Conservation (phyloP, 2,113 vertebrate species). For the Talpa occidentalis region DNA sequence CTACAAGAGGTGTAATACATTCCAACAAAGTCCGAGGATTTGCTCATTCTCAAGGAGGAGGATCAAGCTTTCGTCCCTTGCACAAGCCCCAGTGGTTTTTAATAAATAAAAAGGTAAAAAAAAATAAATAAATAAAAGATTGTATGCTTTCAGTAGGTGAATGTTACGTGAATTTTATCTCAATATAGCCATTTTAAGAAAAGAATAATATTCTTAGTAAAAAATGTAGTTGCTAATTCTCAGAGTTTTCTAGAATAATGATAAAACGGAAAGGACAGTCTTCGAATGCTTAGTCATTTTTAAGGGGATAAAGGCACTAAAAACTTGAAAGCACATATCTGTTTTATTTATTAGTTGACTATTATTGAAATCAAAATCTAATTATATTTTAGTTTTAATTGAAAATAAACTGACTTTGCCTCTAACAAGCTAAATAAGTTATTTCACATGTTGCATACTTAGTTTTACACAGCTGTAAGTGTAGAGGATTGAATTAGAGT, state of each 20-base stretch:
- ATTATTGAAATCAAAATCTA: neutral
- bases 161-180: constrained; percentile 1
- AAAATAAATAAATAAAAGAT: neutral
- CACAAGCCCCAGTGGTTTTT: constrained; percentile 97
- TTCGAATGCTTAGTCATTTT: neutral
- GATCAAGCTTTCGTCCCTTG: constrained; percentile 93
- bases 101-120: constrained; percentile 93
- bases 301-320: neutral
- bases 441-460: neutral
- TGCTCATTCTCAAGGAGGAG: constrained; percentile 87
- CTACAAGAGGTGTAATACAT: constrained; percentile 95
- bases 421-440: neutral
- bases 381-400: constrained; percentile 10
- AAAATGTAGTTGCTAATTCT: neutral
- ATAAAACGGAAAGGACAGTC: neutral
- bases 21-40: constrained; percentile 90
- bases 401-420: constrained; percentile 19
- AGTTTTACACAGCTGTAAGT: neutral
- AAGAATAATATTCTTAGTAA: constrained; percentile 15
- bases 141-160: neutral
- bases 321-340: constrained; percentile 15
- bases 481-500: neutral
- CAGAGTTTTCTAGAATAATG: constrained; percentile 28
- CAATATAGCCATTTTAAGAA: neutral
- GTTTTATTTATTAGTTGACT: constrained; percentile 3